Evolutionary conservation across 2,888 invertebrate species (phyloP), one percentile per base, ranked within the genome.

Genomic region (Biston betularia): DNA sequence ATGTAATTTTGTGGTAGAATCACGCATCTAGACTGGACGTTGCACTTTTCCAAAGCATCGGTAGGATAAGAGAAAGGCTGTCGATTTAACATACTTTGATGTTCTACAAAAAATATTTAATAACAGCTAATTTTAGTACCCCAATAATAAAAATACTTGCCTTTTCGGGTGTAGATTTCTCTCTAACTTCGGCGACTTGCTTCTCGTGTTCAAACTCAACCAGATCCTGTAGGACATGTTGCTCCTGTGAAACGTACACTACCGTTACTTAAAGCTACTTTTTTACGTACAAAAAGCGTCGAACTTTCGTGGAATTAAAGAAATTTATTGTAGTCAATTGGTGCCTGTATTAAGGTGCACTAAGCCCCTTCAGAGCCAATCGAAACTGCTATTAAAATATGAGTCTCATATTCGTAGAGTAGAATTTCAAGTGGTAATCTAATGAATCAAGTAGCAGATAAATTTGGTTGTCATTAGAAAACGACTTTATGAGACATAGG

Each of bases 131-230:
- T 35, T 35, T 6, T 7, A 6, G 12, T n/a, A n/a, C n/a, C n/a
- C n/a, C n/a, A n/a, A 6, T 14, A 45, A 45, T 6, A 45, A 42
- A n/a, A n/a, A 2, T 24, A 63, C 50, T 76, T 82, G 96, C 97
- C 95, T 97, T 97, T 92, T 98, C 97, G 53, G 97, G 97, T 60
- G 97, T 97, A 78, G 96, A 96, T 84, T 97, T 96, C 85, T 96
- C 96, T 83, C 96, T 96, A 80, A 96, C 95, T 83, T 94, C 94
- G 60, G 92, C 93, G 83, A 94, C 88, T 89, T 93, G 94, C 81
- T 96, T 96, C 88, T 97, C 96, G 73, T 95, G 95, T 89, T 96
- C 96, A 95, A 95, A 96, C 87, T 96, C 96, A 75, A 96, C 95
- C 75, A 97, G 89, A 83, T 97, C 96, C 77, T 96, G 95, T 84